A percentile compares a stretch with the other conserved stretches of the same genome.
Conservation (phyloP, 2,113 vertebrate species). For the Mirza zaza region DNA sequence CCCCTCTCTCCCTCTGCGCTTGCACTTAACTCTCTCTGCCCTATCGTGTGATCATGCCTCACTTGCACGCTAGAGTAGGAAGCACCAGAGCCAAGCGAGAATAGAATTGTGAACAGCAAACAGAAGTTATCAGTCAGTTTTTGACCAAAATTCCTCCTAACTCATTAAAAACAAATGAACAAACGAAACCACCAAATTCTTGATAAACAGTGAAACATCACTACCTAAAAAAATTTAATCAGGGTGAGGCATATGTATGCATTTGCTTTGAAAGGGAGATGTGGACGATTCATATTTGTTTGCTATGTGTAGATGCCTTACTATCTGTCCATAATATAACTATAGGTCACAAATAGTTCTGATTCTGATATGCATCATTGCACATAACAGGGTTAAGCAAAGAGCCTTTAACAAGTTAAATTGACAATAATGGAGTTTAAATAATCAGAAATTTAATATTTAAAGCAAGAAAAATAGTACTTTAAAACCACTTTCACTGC, state of each 20-base stretch:
- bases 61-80: neutral
- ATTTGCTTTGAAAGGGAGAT: neutral
- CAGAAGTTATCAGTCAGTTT: neutral
- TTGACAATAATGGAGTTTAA: neutral
- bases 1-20: too few relatives aligned
- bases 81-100: neutral
- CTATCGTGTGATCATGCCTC: neutral
- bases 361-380: neutral
- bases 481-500: neutral
- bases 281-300: neutral
- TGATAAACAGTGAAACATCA: neutral
- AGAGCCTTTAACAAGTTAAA: neutral
- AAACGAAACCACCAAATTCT: neutral
- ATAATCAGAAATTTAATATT: neutral
- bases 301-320: neutral
- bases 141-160: neutral
- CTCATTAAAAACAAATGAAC: neutral
- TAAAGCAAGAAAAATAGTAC: neutral
- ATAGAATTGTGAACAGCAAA: neutral
- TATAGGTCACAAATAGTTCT: neutral
- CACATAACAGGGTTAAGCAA: neutral
- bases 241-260: fast-evolving
- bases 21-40: neutral
- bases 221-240: neutral
- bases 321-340: neutral